Conservation (phyloP, 92 coral and sea anemone genomes). For the Nematostella vectensis region DNA sequence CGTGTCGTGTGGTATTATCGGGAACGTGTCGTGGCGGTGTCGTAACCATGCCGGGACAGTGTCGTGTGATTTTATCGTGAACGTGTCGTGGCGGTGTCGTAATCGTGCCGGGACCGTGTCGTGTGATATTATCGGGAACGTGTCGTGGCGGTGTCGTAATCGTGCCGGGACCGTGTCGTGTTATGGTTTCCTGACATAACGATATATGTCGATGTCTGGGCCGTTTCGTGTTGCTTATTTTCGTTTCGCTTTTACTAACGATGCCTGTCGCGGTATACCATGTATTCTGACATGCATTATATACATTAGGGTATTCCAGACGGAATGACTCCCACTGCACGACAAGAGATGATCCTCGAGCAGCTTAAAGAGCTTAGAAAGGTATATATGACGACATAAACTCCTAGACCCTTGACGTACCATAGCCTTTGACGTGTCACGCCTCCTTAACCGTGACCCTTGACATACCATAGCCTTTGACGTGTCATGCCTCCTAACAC, state of each 20-base stretch:
- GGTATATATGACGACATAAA: slow-evolving; percentile 24
- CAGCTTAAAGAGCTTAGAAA: slow-evolving; percentile 67
- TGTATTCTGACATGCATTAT: neutral
- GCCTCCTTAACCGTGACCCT: neutral
- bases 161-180: no score
- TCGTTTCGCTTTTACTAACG: no score
- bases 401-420: no score
- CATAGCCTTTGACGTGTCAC: neutral
- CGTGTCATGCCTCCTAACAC: no score
- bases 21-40: neutral
- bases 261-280: no score
- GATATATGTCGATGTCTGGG: neutral
- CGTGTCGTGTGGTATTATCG: neutral
- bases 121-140: neutral
- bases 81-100: no score
- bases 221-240: neutral
- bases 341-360: slow-evolving; percentile 63
- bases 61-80: neutral
- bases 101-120: no score
- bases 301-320: slow-evolving; percentile 33
- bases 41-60: no score
- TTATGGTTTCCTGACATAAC: no score
- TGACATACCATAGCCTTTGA: no score
- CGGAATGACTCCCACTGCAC: slow-evolving; percentile 54
- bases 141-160: no score